Evolutionary conservation across 1,140 invertebrate genomes (phyloP).

Genomic region (Nylanderia fulva): DNA sequence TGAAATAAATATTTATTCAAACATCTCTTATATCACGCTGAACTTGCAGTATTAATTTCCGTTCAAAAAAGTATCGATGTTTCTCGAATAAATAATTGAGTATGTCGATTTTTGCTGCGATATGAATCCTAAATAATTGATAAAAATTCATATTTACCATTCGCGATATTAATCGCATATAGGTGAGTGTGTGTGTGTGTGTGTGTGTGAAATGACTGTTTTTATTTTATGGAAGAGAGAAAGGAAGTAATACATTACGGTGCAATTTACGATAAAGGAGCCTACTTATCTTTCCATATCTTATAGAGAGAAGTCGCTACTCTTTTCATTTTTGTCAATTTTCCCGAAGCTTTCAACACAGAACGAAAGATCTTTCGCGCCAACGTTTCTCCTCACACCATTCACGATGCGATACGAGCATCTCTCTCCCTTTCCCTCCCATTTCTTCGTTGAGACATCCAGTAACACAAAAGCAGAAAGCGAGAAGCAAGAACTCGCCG

Average conservation of each 20-base stretch:
- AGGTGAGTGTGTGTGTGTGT: too few species aligned
- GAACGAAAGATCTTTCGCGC: conserved; percentile 31
- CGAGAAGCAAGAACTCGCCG: conserved; percentile 43
- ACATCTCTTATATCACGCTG: too few species aligned
- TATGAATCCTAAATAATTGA: background rate
- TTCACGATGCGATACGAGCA: conserved; percentile 26
- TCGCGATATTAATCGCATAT: background rate
- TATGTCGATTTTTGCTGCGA: too few species aligned
- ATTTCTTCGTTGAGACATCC: conserved; percentile 27
- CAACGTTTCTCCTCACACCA: background rate
- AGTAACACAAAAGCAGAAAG: conserved; percentile 49
- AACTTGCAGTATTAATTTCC: background rate
- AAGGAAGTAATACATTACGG: background rate
- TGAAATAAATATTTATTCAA: too few species aligned
- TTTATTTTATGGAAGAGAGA: background rate
- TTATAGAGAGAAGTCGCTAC: background rate
- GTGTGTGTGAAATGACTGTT: background rate
- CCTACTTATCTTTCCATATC: background rate
- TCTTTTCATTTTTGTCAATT: conserved; percentile 29
- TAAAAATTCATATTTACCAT: background rate
- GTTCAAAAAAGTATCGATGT: background rate
- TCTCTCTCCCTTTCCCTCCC: conserved; percentile 34
- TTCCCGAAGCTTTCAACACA: conserved; percentile 14
- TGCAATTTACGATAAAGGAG: conserved; percentile 1
- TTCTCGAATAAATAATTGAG: background rate